Evolutionary conservation across 2,888 invertebrate species (phyloP), one percentile per base, ranked within the genome.

Genomic region (Hyposoter dolosus): DNA sequence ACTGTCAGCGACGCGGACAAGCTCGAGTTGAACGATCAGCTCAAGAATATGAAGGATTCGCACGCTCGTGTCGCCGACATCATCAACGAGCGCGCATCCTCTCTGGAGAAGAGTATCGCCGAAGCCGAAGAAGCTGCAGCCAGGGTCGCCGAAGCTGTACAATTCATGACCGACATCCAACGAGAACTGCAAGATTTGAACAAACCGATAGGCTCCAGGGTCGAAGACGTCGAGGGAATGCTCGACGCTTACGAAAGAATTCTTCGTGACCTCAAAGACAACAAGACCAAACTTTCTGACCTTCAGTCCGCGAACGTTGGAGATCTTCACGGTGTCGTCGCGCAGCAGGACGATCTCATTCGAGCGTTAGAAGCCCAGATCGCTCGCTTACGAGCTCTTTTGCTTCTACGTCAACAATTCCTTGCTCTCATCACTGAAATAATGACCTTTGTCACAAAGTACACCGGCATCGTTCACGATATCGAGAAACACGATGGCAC

Each of bases 191-290:
- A 97, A 88, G 97, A 97, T 83, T 94, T 98, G 1, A 97, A 97
- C 91, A 97, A 97, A 93, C 98, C 98, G 0, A 96, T 98, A 53
- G 98, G 99, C 15, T 97, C 97, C 78, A 97, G 97, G 91, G 97
- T 97, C 1, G 98, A 98, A 92, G 99, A 99, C 93, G 98, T 98
- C 0, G 97, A 98, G 92, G 96, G 97, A n/a, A 95, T 98, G 89
- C 95, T 98, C 40, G 95, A 96, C 53, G 96, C 97, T 0, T 98
- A 98, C 90, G 98, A 98, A 94, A 96, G 96, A 89, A 97, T 98
- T 74, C 94, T 98, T 28, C 95, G 95, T 82, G 97, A 98, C 88
- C 94, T 98, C 0, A 98, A 97, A 93, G 96, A 96, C 75, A 97
- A 97, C 92, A 97, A 97, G 91, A 95, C 96, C 0, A 97, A 97